Percentiles rank a stretch among this genome's conserved stretches.
Conservation (phyloP, 2,113 vertebrate genomes). For the Hystrix brachyura region DNA sequence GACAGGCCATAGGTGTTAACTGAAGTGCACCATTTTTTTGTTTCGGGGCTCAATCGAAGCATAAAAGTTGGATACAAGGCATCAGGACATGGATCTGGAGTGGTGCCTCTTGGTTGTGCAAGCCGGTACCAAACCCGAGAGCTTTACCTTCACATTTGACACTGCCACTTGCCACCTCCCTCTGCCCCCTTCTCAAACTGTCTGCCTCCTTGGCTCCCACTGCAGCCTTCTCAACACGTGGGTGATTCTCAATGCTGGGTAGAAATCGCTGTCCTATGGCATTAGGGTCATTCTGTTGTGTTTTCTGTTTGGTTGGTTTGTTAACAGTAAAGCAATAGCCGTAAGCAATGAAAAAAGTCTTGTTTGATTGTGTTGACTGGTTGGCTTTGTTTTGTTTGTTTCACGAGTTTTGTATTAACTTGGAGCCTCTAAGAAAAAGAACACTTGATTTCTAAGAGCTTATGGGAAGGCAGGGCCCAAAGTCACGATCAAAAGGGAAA, state of each 20-base stretch:
- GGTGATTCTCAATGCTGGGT: neutral
- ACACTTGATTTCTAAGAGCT: neutral
- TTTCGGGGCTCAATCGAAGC: neutral
- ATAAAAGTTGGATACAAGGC: neutral
- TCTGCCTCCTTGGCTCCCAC: neutral
- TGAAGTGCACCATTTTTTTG: neutral
- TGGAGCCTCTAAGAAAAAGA: slow-evolving; percentile 1
- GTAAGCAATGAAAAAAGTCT: neutral
- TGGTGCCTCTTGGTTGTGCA: neutral
- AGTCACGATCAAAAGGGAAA: neutral
- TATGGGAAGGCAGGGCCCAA: neutral
- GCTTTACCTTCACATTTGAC: neutral
- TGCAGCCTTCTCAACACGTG: neutral
- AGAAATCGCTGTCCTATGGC: neutral
- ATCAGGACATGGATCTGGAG: neutral
- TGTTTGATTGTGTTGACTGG: neutral
- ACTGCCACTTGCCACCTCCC: accelerated
- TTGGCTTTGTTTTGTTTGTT: slow-evolving; percentile 50
- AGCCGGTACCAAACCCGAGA: neutral
- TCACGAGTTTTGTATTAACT: neutral
- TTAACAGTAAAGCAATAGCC: neutral
- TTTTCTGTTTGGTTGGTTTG: neutral
- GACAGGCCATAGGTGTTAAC: neutral
- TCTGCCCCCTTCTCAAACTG: neutral
- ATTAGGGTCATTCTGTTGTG: neutral